These are phyloP conservation scores for Hemistola chrysoprasaria DNA, from an alignment of 2,888 invertebrate genomes.

Conservation along the genomic window DNA sequence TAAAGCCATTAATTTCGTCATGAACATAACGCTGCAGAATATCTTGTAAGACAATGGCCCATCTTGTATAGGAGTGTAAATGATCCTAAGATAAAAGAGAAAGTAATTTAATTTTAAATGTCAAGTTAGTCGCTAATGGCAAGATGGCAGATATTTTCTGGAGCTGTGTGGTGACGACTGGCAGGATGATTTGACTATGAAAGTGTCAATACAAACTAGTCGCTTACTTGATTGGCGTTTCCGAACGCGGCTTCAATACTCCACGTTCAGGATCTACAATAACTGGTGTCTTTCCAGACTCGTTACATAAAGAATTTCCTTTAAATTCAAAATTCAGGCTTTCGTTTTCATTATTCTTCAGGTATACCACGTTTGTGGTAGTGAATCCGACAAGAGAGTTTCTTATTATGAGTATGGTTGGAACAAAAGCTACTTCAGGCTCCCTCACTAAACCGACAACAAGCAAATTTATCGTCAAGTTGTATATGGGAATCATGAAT, in stretches of 20 bases:
- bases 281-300: slow-evolving; percentile 77
- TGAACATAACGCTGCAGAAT: slow-evolving; percentile 77
- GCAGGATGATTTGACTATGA: too few relatives aligned
- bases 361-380: slow-evolving; percentile 56
- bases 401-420: slow-evolving; percentile 82
- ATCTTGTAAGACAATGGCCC: slow-evolving; percentile 81
- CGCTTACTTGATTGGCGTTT: slow-evolving; percentile 79
- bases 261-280: slow-evolving; percentile 76
- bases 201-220: too few relatives aligned
- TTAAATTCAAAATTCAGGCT: slow-evolving; percentile 76
- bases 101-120: too few relatives aligned
- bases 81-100: slow-evolving; percentile 67
- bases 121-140: too few relatives aligned
- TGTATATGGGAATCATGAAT: slow-evolving; percentile 82
- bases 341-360: slow-evolving; percentile 81
- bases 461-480: slow-evolving; percentile 79
- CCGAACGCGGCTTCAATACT: slow-evolving; percentile 64
- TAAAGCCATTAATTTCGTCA: slow-evolving; percentile 74
- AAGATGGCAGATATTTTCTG: too few relatives aligned
- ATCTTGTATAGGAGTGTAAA: slow-evolving; percentile 76
- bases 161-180: too few relatives aligned
- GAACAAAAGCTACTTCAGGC: slow-evolving; percentile 83
- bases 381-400: slow-evolving; percentile 83
- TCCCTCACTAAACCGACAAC: slow-evolving; percentile 85
- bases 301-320: slow-evolving; percentile 78